phyloP scores from a whole-genome alignment of 2,797 vertebrate genomes.

The Sebastes aleutianus region DNA sequence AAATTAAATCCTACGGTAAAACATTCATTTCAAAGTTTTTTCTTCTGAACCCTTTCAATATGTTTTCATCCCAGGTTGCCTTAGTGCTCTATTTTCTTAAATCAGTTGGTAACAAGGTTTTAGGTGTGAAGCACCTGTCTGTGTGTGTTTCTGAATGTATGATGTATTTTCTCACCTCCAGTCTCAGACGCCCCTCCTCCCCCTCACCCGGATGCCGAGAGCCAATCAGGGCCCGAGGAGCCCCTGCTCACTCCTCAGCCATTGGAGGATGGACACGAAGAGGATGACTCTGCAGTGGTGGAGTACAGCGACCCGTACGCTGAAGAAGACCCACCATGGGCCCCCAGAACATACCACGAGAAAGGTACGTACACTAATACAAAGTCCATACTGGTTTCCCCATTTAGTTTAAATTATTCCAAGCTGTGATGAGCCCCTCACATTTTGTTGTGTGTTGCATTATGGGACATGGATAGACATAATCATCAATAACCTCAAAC shows the following conservation, averaged over 20 bases:
- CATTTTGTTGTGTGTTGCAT: background rate
- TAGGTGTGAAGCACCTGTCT: background rate
- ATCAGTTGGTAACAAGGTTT: background rate
- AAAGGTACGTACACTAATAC: slow-evolving; percentile 83
- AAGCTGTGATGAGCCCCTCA: background rate
- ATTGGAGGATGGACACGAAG: slow-evolving; percentile 87
- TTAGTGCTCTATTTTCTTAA: background rate
- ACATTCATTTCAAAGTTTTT: background rate
- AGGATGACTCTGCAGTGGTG: slow-evolving; percentile 91
- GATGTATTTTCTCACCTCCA: slow-evolving; percentile 41
- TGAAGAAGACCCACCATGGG: slow-evolving; percentile 96
- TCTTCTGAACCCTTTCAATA: background rate
- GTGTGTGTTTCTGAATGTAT: background rate
- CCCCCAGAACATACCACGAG: slow-evolving; percentile 90
- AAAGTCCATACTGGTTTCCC: background rate
- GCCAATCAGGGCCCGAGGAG: slow-evolving; percentile 81
- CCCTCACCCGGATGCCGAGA: slow-evolving; percentile 82
- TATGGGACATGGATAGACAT: background rate
- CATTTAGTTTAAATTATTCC: background rate
- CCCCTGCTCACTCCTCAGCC: slow-evolving; percentile 81
- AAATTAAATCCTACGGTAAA: fast-evolving
- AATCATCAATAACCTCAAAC: background rate
- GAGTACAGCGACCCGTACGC: slow-evolving; percentile 96
- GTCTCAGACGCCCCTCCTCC: slow-evolving; percentile 90
- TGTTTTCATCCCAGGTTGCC: background rate